phyloP scores from a whole-genome alignment of 2,888 invertebrate species.

The Caenorhabditis sp. region DNA sequence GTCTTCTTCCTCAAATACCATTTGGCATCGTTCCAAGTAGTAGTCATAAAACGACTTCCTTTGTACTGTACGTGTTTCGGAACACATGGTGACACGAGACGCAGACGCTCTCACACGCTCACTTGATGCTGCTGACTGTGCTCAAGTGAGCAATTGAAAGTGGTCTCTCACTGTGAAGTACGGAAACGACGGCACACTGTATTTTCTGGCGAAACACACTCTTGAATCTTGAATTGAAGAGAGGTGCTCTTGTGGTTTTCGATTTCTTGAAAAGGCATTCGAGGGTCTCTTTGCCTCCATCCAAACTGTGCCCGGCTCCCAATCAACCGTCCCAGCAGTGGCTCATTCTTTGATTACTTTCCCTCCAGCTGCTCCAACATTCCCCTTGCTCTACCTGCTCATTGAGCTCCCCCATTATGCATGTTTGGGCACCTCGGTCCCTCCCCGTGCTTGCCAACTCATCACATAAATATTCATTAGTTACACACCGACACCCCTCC shows the following conservation, averaged over 20 bases:
- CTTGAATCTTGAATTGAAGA: constrained; percentile 37
- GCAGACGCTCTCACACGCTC: constrained; percentile 28
- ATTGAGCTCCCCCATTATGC: constrained; percentile 21
- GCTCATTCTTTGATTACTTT: too few species aligned
- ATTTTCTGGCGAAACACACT: constrained; percentile 49
- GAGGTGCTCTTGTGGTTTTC: constrained; percentile 45
- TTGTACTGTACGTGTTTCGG: constrained; percentile 27
- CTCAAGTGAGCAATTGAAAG: constrained; percentile 62
- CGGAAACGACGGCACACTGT: constrained; percentile 51
- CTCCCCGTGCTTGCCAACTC: constrained; percentile 19
- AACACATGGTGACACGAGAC: constrained; percentile 18
- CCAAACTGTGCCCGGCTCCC: neutral
- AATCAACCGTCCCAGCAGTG: neutral
- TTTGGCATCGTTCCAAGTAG: constrained; percentile 46
- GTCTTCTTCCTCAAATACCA: constrained; percentile 28
- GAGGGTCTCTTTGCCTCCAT: neutral
- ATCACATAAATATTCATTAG: constrained; percentile 58
- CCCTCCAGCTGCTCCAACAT: constrained; percentile 10
- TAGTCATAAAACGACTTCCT: constrained; percentile 42
- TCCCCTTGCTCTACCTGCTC: constrained; percentile 9
- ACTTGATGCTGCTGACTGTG: constrained; percentile 34
- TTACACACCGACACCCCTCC: constrained; percentile 45
- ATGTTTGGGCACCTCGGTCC: constrained; percentile 16
- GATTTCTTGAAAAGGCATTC: constrained; percentile 41
- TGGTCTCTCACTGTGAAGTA: constrained; percentile 42